Conservation (phyloP, 2,888 invertebrate genomes). For the Leucozona laternaria region DNA sequence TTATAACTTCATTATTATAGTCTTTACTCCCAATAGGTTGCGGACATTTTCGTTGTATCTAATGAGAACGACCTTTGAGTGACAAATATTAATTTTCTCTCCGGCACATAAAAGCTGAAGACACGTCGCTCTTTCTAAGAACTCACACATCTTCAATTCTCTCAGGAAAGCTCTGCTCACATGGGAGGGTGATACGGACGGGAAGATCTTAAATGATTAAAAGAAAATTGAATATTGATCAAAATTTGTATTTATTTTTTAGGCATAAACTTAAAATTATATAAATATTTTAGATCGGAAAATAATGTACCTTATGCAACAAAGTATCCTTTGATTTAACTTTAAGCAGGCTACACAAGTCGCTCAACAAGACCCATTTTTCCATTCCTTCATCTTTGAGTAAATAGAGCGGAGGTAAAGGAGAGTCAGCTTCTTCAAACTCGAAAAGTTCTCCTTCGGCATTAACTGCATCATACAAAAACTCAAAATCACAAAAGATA, state of each 20-base stretch:
- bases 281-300: too few species aligned
- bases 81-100: constrained; percentile 91
- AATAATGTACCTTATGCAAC: constrained; percentile 86
- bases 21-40: constrained; percentile 92
- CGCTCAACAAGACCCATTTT: constrained; percentile 92
- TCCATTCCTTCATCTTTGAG: constrained; percentile 88
- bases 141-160: constrained; percentile 91
- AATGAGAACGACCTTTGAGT: constrained; percentile 92
- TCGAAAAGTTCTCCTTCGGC: constrained; percentile 87
- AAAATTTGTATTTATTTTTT: background rate
- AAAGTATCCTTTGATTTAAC: constrained; percentile 92
- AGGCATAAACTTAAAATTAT: too few species aligned
- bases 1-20: constrained; percentile 88
- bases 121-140: constrained; percentile 91
- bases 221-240: background rate
- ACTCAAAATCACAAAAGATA: constrained; percentile 67
- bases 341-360: constrained; percentile 90
- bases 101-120: constrained; percentile 91
- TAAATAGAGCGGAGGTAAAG: constrained; percentile 92
- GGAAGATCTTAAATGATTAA: constrained; percentile 80
- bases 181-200: constrained; percentile 79
- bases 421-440: constrained; percentile 91
- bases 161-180: constrained; percentile 84
- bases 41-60: constrained; percentile 93
- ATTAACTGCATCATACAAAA: constrained; percentile 78